Evolutionary conservation across 2,113 vertebrate genomes (phyloP).

Genomic region (Bungarus multicinctus): DNA sequence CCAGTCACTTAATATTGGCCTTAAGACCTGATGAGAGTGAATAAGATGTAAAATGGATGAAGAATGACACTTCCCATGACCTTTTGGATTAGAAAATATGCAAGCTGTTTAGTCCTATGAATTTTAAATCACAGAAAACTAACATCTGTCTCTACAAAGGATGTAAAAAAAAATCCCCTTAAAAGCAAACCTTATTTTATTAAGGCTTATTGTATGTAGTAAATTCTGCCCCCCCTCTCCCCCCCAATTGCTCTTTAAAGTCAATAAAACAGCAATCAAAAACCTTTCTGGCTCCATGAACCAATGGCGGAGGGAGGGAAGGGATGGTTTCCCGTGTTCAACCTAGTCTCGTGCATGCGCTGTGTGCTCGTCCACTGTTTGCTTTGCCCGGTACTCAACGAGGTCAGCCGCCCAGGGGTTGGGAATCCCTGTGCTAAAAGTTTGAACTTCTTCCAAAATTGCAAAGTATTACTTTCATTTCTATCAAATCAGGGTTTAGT

Average conservation of each 20-base stretch:
- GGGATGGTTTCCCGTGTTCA: background rate
- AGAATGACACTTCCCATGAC: background rate
- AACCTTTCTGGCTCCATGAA: background rate
- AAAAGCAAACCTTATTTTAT: background rate
- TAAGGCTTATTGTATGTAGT: background rate
- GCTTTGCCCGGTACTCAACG: background rate
- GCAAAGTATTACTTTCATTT: background rate
- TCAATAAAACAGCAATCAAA: background rate
- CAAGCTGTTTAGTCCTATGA: background rate
- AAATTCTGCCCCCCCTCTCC: background rate
- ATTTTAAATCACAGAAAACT: background rate
- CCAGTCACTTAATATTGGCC: background rate
- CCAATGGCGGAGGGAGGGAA: background rate
- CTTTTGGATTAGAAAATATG: background rate
- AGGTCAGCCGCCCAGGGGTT: background rate
- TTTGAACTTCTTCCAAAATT: background rate
- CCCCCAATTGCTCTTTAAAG: background rate
- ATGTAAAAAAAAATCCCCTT: background rate
- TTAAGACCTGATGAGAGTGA: background rate
- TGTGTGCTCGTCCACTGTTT: rapidly evolving
- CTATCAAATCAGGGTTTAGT: background rate
- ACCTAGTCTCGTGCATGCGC: background rate
- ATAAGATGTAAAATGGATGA: background rate
- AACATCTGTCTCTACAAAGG: background rate
- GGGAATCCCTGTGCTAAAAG: background rate